Percentiles rank a stretch among this genome's conserved stretches.
Evolutionary conservation across 1,140 invertebrate genomes (phyloP).

Genomic region (Drosophila takahashii): DNA sequence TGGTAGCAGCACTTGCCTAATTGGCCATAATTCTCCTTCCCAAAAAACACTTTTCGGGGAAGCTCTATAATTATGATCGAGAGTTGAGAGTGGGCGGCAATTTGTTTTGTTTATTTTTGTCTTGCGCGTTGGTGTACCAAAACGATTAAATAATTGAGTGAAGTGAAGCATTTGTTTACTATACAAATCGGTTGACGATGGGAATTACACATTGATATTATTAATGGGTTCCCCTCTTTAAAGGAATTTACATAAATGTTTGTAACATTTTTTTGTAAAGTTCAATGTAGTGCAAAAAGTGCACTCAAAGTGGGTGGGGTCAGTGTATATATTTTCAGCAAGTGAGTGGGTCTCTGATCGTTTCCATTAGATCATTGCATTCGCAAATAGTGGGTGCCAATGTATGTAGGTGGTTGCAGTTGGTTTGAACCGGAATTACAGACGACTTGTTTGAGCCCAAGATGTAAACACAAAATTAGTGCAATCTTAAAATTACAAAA

Average conservation of each 20-base stretch:
- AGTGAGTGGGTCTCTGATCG: constrained; percentile 53
- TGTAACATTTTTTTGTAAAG: constrained; percentile 28
- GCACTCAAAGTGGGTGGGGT: constrained; percentile 40
- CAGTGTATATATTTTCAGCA: constrained; percentile 10
- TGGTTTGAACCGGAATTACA: constrained; percentile 51
- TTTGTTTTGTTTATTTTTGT: constrained; percentile 44
- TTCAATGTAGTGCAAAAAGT: constrained; percentile 52
- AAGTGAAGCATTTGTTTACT: constrained; percentile 63
- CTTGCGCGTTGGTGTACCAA: constrained; percentile 39
- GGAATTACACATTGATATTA: constrained; percentile 32
- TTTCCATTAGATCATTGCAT: constrained; percentile 62
- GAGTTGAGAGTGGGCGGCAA: constrained; percentile 44
- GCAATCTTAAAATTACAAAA: constrained; percentile 3
- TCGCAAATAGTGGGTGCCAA: constrained; percentile 34
- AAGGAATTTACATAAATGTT: constrained; percentile 7
- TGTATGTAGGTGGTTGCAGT: constrained; percentile 20
- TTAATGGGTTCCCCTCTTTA: background rate
- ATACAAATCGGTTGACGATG: constrained; percentile 63
- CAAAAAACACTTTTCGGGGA: constrained; percentile 41
- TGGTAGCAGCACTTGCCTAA: constrained; percentile 73
- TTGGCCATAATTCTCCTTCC: constrained; percentile 59
- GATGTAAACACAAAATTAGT: constrained; percentile 12
- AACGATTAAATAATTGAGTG: constrained; percentile 39
- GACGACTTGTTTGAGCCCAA: constrained; percentile 20
- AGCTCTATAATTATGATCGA: constrained; percentile 57